These are phyloP conservation scores for Rugalucina vietnamica DNA, from an alignment of 2,888 invertebrate species.

Conservation along the genomic window DNA sequence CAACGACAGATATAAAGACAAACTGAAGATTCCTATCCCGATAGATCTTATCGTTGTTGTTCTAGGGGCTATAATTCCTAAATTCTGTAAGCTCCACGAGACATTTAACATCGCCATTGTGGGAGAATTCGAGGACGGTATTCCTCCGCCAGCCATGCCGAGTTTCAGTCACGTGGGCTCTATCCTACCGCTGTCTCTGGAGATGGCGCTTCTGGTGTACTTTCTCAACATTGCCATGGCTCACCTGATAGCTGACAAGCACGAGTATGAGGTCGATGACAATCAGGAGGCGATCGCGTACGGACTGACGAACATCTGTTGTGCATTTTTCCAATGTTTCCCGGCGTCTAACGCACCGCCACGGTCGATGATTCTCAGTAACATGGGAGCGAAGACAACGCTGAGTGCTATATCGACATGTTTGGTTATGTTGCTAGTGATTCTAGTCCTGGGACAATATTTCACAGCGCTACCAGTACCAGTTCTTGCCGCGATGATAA, in stretches of 20 bases:
- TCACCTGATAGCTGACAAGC: constrained; percentile 81
- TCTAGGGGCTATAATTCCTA: constrained; percentile 72
- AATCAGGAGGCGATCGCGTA: constrained; percentile 83
- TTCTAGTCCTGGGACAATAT: constrained; percentile 75
- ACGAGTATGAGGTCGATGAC: constrained; percentile 81
- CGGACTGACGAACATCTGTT: constrained; percentile 79
- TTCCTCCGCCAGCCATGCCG: constrained; percentile 73
- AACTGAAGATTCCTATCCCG: constrained; percentile 78
- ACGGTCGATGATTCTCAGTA: constrained; percentile 73
- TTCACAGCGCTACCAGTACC: constrained; percentile 78
- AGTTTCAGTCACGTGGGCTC: constrained; percentile 25
- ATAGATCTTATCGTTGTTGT: constrained; percentile 79
- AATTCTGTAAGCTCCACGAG: constrained; percentile 64
- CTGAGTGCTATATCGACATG: constrained; percentile 74
- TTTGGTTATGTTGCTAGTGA: constrained; percentile 76
- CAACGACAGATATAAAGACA: constrained; percentile 73
- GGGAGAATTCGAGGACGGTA: constrained; percentile 74
- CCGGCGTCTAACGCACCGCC: constrained; percentile 82
- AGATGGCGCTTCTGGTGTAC: constrained; percentile 73
- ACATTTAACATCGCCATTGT: constrained; percentile 65
- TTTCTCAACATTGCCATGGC: constrained; percentile 79
- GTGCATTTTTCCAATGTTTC: constrained; percentile 83
- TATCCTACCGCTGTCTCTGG: constrained; percentile 61
- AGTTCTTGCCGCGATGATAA: constrained; percentile 84
- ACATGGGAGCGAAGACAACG: constrained; percentile 77